Conservation (phyloP, 2,888 invertebrate genomes). For the Caenorhabditis virilis region DNA sequence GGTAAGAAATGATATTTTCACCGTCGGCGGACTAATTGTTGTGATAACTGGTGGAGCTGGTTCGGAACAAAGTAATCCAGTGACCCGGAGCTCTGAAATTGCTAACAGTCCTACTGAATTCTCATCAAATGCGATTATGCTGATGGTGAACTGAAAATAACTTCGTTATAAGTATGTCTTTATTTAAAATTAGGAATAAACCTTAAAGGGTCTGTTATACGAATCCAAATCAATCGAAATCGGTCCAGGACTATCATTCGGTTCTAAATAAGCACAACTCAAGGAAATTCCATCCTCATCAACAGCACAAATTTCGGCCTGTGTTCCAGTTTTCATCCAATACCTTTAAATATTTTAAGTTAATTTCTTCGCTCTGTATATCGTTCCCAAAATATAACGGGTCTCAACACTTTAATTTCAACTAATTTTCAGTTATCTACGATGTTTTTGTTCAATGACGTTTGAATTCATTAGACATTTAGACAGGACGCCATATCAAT, state of each 20-base stretch:
- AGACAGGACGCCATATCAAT: too few species aligned
- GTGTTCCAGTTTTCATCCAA: conserved; percentile 65
- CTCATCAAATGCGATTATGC: conserved; percentile 62
- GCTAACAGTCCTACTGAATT: conserved; percentile 55
- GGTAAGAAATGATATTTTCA: conserved; percentile 4
- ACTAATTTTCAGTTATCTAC: too few species aligned
- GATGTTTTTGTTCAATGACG: too few species aligned
- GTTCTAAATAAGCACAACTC: conserved; percentile 63
- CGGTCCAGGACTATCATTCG: conserved; percentile 60
- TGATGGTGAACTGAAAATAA: conserved; percentile 64
- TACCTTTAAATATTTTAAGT: too few species aligned
- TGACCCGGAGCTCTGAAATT: conserved; percentile 43
- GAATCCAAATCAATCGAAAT: conserved; percentile 63
- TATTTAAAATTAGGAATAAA: too few species aligned
- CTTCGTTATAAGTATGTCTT: too few species aligned
- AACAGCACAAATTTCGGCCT: conserved; percentile 65
- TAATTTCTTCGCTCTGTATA: too few species aligned
- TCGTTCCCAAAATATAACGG: too few species aligned
- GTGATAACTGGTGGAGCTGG: conserved; percentile 49
- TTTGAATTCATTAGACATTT: too few species aligned
- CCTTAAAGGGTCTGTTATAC: conserved; percentile 62
- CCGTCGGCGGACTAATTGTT: conserved; percentile 50
- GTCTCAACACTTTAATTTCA: too few species aligned
- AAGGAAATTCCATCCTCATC: conserved; percentile 59
- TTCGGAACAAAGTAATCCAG: conserved; percentile 53